Base-by-base conservation (phyloP, 2,797 vertebrate genomes). In the Trachurus trachurus region DNA sequence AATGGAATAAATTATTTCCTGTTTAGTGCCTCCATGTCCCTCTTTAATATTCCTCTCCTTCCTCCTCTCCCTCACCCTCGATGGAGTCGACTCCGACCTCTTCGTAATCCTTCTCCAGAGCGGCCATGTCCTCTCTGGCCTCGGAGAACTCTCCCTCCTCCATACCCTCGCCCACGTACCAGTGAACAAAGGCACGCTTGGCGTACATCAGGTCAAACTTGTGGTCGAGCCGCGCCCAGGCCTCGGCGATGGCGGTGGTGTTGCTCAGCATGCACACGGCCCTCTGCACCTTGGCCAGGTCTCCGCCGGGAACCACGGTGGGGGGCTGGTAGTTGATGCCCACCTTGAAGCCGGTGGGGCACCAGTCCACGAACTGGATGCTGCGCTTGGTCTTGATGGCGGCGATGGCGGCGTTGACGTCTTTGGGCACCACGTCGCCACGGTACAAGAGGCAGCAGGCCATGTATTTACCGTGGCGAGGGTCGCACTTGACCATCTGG, bases 161-260 rank as follows among this genome's bases (percentile, higher is more conserved):
- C 97, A 97, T 97, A 54, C 96, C 97, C 93, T 97, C 96, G 79
- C 97, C 96, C 77, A 97, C 96, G 56, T 97, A 97, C 96, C 96
- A 97, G 93, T 97, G 96, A 63, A 97, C 97, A 76, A 97, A 97
- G 70, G 96, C 96, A 77, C 97, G 89, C 93, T 97, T 97, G 34
- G 96, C 96, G 44, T 97, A 97, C 96, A 97, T 97, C 92, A 97
- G 95, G 73, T 97, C 97, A 66, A 97, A 96, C 89, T 97, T 96
- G 90, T 96, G 96, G 91, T 96, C 96, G 31, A 97, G 95, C 9
- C 96, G 95, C 76, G 96, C 96, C 96, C 96, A 97, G 91, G 96
- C 96, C 93, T 97, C 96, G 65, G 96, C 96, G 52, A 97, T 96
- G 74, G 96, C 96, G 53, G 96, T 97, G 90, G 96, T 96, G 90